Evolutionary conservation across 2,888 invertebrate species (phyloP), one percentile per base, ranked within the genome.

Genomic region (Macrophya alboannulata): DNA sequence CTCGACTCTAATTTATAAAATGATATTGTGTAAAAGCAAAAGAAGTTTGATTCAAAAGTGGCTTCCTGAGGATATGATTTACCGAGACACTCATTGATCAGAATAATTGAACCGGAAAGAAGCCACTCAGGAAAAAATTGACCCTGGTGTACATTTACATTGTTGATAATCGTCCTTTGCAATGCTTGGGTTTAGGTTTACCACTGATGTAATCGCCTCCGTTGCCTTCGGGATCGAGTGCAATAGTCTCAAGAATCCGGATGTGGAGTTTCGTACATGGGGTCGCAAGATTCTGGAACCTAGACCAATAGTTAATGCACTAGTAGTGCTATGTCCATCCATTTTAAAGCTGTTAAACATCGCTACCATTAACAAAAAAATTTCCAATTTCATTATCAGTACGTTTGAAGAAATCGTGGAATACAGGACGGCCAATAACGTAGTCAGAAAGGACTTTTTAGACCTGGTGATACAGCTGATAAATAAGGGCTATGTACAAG

Each of bases 401-500:
- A 86, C 92, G 1, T 92, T 94, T 25, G 88, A 90, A 40, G 91
- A 93, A 10, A 91, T 93, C 0, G 90, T 94, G 1, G 86, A 91
- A 5, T 88, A 90, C 12, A 89, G 94, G 17, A 87, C 92, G 55
- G 85, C 88, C 15, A 89, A 90, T 68, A 91, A 92, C 45, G 85
- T 92, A 9, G 89, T 89, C 3, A 90, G 93, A 40, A 90, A 91
- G 2, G 94, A 94, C 87, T 94, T 94, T 74, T 86, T 94, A 74
- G 91, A 93, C 84, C 86, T 93, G 1, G 84, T 94, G 51, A 92
- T 94, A 83, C 91, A 93, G 84, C 87, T 94, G 8, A 92, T 92
- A 59, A 90, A 91, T 21, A 87, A 90, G 4, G 90, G 91, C 48
- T 90, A 90, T 83, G 86, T 90, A 1, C 88, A 91, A 31, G 87